Conservation (phyloP, 2,888 invertebrate genomes). For the Trichogramma dendrolimi region DNA sequence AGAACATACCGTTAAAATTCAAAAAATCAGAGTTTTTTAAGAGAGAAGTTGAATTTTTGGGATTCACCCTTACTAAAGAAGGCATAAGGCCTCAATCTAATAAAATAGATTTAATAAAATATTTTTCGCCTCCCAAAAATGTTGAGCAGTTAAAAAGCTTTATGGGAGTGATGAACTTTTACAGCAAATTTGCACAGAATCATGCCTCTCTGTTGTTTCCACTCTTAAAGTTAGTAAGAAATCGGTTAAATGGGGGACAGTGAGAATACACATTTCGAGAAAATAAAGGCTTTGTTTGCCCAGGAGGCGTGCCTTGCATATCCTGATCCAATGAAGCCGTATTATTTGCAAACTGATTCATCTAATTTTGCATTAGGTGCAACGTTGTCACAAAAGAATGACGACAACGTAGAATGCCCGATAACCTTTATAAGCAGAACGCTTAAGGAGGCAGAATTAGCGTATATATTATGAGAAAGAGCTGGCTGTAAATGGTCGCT, state of each 20-base stretch:
- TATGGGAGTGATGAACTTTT: constrained; percentile 30
- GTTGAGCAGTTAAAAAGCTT: constrained; percentile 29
- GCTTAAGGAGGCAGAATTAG: constrained; percentile 18
- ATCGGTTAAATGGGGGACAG: neutral
- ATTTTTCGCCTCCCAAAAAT: constrained; percentile 28
- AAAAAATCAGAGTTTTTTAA: neutral
- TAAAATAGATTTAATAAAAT: constrained; percentile 27
- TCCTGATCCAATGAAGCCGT: constrained; percentile 16
- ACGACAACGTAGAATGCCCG: constrained; percentile 11
- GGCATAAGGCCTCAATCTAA: constrained; percentile 8
- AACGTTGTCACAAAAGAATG: constrained; percentile 16
- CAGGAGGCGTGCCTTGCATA: neutral
- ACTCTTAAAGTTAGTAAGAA: constrained; percentile 13
- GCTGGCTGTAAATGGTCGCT: no score
- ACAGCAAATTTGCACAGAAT: constrained; percentile 23
- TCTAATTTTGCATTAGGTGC: constrained; percentile 23
- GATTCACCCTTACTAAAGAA: neutral
- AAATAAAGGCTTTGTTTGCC: constrained; percentile 7
- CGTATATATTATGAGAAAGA: no score
- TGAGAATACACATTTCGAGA: constrained; percentile 8
- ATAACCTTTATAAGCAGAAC: constrained; percentile 34
- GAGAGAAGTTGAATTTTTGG: neutral
- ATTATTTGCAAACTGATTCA: constrained; percentile 28
- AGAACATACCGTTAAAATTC: neutral
- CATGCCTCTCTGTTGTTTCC: constrained; percentile 26